Evolutionary conservation across 1,140 invertebrate species (phyloP).

Genomic region (Bombus haemorrhoidalis): DNA sequence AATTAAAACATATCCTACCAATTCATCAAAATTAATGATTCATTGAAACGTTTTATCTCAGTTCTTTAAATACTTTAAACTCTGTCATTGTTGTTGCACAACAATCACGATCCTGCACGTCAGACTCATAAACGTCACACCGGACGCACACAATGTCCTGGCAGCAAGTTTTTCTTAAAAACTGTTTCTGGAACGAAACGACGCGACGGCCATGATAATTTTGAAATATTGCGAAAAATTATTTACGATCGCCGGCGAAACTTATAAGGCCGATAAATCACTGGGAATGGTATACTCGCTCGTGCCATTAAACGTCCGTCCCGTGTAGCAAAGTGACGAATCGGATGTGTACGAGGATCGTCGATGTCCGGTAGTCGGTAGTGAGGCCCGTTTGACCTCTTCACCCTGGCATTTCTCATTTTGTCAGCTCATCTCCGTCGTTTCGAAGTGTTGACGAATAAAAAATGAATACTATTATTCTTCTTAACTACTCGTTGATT

Average conservation of each 20-base stretch:
- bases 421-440: slow-evolving; percentile 70
- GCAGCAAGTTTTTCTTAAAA: background rate
- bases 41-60: background rate
- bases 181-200: background rate
- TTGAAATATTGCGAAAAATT: slow-evolving; percentile 38
- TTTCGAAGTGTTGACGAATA: slow-evolving; percentile 48
- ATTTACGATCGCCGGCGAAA: slow-evolving; percentile 33
- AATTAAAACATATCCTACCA: no score
- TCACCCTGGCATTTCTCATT: slow-evolving; percentile 64
- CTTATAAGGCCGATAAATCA: slow-evolving; percentile 41
- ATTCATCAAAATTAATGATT: background rate
- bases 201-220: background rate
- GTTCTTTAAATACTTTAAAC: background rate
- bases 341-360: slow-evolving; percentile 31
- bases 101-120: background rate
- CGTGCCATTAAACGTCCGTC: slow-evolving; percentile 42
- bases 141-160: background rate
- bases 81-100: background rate
- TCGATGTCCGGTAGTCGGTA: slow-evolving; percentile 54
- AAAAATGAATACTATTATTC: slow-evolving; percentile 70
- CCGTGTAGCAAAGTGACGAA: slow-evolving; percentile 36
- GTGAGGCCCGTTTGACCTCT: slow-evolving; percentile 53
- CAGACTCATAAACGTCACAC: background rate
- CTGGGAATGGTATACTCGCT: slow-evolving; percentile 2
- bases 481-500: slow-evolving; percentile 65